phyloP scores from a whole-genome alignment of 1,140 invertebrate species.

The Heterodera carotae region DNA sequence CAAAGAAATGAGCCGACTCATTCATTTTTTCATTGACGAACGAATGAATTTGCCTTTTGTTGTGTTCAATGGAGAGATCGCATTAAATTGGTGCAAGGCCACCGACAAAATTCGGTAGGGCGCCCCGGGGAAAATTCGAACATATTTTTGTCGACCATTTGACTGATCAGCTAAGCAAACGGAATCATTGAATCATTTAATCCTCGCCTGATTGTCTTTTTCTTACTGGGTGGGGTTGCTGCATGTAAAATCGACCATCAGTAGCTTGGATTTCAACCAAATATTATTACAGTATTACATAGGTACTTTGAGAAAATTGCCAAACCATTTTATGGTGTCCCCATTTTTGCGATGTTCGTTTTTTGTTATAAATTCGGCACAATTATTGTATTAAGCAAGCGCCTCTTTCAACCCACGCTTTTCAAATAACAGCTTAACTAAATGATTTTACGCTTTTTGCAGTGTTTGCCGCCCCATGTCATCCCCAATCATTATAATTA shows the following conservation, averaged over 20 bases:
- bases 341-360: neutral
- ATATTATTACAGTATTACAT: no score
- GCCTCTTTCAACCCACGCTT: neutral
- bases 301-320: no score
- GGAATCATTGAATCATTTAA: neutral
- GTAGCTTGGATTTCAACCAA: no score
- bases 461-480: neutral
- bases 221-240: neutral
- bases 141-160: neutral
- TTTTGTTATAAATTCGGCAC: neutral
- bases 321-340: no score
- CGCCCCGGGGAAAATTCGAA: neutral
- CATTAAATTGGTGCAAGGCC: conserved; percentile 2
- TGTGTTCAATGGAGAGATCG: neutral
- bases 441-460: neutral
- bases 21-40: no score
- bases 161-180: neutral
- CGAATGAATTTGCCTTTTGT: conserved; percentile 1
- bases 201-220: neutral
- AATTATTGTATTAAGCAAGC: neutral
- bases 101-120: neutral
- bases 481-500: neutral
- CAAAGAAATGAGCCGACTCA: neutral
- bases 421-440: neutral
- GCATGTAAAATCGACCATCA: no score